Evolutionary conservation across 2,797 vertebrate species (phyloP), one percentile per base, ranked within the genome.

Genomic region (Pangasius djambal): DNA sequence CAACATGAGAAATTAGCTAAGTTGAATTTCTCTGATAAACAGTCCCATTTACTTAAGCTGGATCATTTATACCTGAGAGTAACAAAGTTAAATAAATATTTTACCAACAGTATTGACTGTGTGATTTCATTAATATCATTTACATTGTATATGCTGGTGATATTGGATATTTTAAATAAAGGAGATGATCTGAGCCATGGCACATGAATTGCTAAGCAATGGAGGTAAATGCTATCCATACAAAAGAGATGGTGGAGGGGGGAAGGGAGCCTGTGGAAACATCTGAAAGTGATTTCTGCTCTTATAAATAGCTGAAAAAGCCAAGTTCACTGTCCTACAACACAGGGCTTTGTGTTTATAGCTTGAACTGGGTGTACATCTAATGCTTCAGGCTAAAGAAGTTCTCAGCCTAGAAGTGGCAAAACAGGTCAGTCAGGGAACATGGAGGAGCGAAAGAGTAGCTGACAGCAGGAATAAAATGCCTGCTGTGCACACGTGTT

Each of bases 351-450:
- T 55, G 31, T 72, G 65, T 72, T 70, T 85, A 70, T 40, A 72
- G 67, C 83, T 78, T 34, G 59, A 59, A 22, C 37, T 15, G 59
- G 16, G 86, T 34, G 86, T 69, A n/a, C 74, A 67, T 70, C 63
- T 65, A 79, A 91, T 90, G 91, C 74, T 77, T 55, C 85, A 89
- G 92, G 91, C 89, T 78, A 85, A 90, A 90, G 90, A 88, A 89
- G 86, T 86, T 92, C 31, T 92, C 85, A 77, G 83, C 74, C 91
- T 91, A 90, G 63, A 92, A 94, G 94, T 93, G 92, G 93, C 90
- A 91, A 93, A 95, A 95, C 95, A 96, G 94, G 95, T 96, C 94
- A 94, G 93, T 95, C 94, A 89, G 94, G 94, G 94, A 94, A 93
- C 69, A 12, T 88, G 52, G 82, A 90, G 90, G 93, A 31, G 15